Conservation (phyloP, 2,888 invertebrate genomes). For the Nephrocerus scutellatus region DNA sequence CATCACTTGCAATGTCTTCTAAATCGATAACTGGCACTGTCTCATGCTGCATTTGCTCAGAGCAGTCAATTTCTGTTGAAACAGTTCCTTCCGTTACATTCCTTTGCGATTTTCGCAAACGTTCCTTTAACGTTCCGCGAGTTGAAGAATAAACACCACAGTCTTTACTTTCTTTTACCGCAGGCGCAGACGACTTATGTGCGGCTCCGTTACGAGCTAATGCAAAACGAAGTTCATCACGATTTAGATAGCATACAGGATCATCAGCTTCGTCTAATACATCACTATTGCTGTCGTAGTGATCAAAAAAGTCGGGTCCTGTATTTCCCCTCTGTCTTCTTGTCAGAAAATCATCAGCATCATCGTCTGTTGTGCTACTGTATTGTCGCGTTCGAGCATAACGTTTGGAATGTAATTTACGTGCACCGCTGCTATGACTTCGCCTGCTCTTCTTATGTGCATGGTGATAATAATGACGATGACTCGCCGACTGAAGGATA, state of each 20-base stretch:
- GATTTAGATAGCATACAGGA: conserved; percentile 27
- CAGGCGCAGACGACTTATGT: conserved; percentile 7
- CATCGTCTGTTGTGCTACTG: background rate
- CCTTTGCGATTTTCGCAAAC: conserved; percentile 16
- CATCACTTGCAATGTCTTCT: conserved; percentile 12
- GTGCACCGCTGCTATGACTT: background rate
- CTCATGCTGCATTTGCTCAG: background rate
- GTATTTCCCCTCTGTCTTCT: background rate
- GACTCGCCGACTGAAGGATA: background rate
- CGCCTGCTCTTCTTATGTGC: background rate
- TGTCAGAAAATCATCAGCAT: background rate
- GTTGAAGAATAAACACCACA: background rate
- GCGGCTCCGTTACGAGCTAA: conserved; percentile 24
- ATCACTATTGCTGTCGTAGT: conserved; percentile 12
- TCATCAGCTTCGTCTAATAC: conserved; percentile 22
- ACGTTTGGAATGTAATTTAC: background rate
- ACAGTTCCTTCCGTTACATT: background rate
- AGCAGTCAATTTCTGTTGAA: background rate
- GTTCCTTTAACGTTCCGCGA: conserved; percentile 25
- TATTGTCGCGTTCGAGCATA: background rate
- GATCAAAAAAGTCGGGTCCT: background rate
- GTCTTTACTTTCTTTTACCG: conserved; percentile 7
- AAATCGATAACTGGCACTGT: too few species aligned
- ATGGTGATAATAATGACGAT: background rate
- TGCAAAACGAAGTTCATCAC: conserved; percentile 36